phyloP scores from a whole-genome alignment of 2,113 vertebrate genomes.

The Upupa epops region DNA sequence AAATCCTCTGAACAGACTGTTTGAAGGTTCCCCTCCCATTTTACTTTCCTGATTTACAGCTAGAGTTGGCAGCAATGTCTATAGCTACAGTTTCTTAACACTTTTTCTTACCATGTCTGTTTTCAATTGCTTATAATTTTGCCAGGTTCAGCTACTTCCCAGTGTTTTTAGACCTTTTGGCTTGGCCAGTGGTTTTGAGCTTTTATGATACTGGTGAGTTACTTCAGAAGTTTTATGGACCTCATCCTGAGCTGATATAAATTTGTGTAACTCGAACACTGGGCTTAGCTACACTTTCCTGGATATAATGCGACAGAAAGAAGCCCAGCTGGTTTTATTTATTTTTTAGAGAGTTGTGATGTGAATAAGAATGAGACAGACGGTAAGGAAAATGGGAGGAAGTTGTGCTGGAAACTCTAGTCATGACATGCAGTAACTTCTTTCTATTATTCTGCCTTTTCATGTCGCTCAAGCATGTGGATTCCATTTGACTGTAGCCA shows the following conservation, averaged over 20 bases:
- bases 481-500: constrained; percentile 56
- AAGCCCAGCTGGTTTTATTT: constrained; percentile 62
- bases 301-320: constrained; percentile 39
- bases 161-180: constrained; percentile 59
- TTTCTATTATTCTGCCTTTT: constrained; percentile 60
- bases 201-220: constrained; percentile 65
- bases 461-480: constrained; percentile 50
- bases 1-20: constrained; percentile 22
- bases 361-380: constrained; percentile 63
- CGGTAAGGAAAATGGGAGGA: constrained; percentile 52
- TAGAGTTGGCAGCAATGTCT: constrained; percentile 44
- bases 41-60: constrained; percentile 50
- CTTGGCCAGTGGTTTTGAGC: constrained; percentile 58
- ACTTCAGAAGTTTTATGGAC: constrained; percentile 68
- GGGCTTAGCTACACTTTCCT: constrained; percentile 47
- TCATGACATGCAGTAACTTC: constrained; percentile 64
- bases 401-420: constrained; percentile 56
- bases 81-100: constrained; percentile 56
- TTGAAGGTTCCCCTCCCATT: constrained; percentile 28
- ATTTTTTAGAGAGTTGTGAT: constrained; percentile 46
- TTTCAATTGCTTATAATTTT: constrained; percentile 62
- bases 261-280: constrained; percentile 51
- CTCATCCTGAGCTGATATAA: constrained; percentile 63
- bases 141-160: constrained; percentile 49
- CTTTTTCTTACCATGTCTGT: constrained; percentile 53